Percentiles rank a stretch among this genome's conserved stretches.
phyloP scores from a whole-genome alignment of 2,888 invertebrate genomes.

The Troides oblongomaculatus region DNA sequence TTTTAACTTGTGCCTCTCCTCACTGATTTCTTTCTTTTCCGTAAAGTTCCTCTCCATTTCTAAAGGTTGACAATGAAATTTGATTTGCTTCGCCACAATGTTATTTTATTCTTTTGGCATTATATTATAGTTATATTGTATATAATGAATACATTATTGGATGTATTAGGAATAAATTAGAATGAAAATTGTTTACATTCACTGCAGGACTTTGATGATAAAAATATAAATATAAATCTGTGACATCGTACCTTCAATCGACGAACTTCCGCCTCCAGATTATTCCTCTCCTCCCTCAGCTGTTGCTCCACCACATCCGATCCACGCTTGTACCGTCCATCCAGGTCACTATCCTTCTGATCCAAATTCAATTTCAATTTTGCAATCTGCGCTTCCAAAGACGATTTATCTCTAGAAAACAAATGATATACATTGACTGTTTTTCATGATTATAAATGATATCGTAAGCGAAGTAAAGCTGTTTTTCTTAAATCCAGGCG shows the following conservation, averaged over 20 bases:
- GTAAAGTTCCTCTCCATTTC: too few species aligned
- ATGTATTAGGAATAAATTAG: too few species aligned
- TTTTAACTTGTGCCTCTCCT: too few species aligned
- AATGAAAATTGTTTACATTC: too few species aligned
- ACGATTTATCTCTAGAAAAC: constrained; percentile 81
- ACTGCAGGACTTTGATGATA: too few species aligned
- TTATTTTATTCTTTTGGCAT: too few species aligned
- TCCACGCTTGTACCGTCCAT: constrained; percentile 82
- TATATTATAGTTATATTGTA: too few species aligned
- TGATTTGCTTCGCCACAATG: too few species aligned
- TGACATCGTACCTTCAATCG: constrained; percentile 77
- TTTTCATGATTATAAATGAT: neutral
- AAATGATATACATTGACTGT: neutral
- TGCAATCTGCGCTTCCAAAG: constrained; percentile 84
- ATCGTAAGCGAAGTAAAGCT: constrained; percentile 1
- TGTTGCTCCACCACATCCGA: constrained; percentile 87
- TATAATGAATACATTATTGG: too few species aligned
- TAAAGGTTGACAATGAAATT: too few species aligned
- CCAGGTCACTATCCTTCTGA: constrained; percentile 82
- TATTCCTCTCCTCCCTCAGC: constrained; percentile 87
- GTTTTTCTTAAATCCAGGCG: too few species aligned
- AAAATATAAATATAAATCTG: neutral
- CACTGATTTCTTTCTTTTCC: too few species aligned
- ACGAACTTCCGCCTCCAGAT: constrained; percentile 87
- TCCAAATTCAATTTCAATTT: constrained; percentile 84